Base-by-base conservation (phyloP, 2,113 vertebrate species). In the Astur gentilis region DNA sequence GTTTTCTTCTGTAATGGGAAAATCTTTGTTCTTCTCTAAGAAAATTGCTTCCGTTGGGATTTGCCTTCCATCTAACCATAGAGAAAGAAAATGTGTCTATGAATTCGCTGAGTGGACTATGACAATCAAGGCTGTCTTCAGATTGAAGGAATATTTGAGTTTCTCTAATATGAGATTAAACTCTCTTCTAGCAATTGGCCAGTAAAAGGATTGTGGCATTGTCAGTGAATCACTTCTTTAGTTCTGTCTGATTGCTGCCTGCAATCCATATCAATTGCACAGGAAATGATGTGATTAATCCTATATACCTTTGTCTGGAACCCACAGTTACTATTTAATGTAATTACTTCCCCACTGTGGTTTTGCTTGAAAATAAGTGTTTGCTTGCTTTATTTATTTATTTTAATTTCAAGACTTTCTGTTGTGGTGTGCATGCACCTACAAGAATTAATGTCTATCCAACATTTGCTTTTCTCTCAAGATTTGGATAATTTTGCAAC, bases 341-440 rank as follows among this genome's bases (percentile, higher is more conserved):
- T 71, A 85, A 92, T 95, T 94, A 76, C 11, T 93, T 89, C 17
- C 19, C 22, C 26, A 47, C 12, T 58, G 38, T 60, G 42, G 12
- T 64, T 86, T 58, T 80, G 4, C 57, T 88, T 90, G 49, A 71
- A 94, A 97, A 86, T 27, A 10, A 81, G 6, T 11, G n/a, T n/a
- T n/a, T n/a, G n/a, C n/a, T n/a, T n/a, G n/a, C n/a, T n/a, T n/a
- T n/a, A n/a, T n/a, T n/a, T n/a, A n/a, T n/a, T n/a, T n/a, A n/a
- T n/a, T n/a, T n/a, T 36, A n/a, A 83, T 82, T 87, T 87, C 31
- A 78, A 78, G 70, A 29, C 5, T 87, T 95, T 83, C 10, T 65
- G 16, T 38, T 89, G 5, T 67, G 19, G 10, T 77, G 9, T 52
- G 47, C 13, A 23, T 64, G 21, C 20, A 54, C 12, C 32, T 72